These are phyloP conservation scores for Platalea minor DNA, from an alignment of 2,797 vertebrate species.

Conservation along the genomic window DNA sequence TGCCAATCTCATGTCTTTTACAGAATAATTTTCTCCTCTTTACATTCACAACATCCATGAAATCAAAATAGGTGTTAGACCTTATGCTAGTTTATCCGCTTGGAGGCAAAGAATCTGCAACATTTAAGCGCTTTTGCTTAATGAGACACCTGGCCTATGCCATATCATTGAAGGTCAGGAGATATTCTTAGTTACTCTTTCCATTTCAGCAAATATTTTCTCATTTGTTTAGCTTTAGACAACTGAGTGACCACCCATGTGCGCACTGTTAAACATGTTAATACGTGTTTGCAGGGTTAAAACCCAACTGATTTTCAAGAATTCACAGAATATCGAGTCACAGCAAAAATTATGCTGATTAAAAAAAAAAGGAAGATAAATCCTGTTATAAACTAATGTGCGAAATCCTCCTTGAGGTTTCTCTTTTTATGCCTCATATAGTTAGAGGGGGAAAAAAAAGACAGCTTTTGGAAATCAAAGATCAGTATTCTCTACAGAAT, in stretches of 20 bases:
- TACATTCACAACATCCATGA: background rate
- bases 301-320: background rate
- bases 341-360: background rate
- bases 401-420: background rate
- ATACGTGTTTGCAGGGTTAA: background rate
- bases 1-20: background rate
- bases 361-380: background rate
- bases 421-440: background rate
- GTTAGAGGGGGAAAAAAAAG: background rate
- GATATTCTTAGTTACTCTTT: background rate
- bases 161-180: background rate
- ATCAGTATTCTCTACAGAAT: constrained; percentile 45
- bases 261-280: background rate
- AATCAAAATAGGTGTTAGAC: background rate
- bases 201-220: background rate
- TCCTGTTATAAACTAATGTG: background rate
- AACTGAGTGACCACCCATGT: background rate
- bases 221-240: background rate
- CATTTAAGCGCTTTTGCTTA: background rate
- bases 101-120: background rate
- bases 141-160: background rate
- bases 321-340: background rate
- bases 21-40: background rate
- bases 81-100: background rate
- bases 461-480: constrained; percentile 22